Conservation (phyloP, 2,888 invertebrate genomes). For the Halictus quadricinctus region DNA sequence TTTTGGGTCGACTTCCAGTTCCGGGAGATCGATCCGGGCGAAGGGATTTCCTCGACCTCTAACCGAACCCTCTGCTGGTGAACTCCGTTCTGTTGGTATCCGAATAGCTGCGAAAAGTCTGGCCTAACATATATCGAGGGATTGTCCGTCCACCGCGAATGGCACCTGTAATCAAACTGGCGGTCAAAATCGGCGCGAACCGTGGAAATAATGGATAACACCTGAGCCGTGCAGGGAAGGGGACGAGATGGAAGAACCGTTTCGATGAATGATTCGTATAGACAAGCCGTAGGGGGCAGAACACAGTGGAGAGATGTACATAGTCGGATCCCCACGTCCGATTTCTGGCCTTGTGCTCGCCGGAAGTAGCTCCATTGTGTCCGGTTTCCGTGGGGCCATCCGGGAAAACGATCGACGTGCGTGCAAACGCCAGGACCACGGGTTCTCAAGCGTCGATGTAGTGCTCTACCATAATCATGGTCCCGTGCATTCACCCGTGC, state of each 20-base stretch:
- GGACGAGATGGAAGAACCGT: constrained; percentile 54
- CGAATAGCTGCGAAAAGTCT: background rate
- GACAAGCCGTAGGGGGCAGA: constrained; percentile 67
- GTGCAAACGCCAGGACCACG: constrained; percentile 46
- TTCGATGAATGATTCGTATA: constrained; percentile 62
- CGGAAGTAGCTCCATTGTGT: constrained; percentile 79
- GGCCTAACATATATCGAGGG: constrained; percentile 11
- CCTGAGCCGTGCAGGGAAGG: constrained; percentile 44
- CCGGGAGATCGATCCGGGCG: background rate
- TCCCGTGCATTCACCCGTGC: no score
- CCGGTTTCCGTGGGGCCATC: constrained; percentile 80
- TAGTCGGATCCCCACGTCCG: constrained; percentile 67
- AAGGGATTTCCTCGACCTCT: background rate
- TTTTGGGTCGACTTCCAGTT: constrained; percentile 1
- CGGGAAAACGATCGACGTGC: constrained; percentile 77
- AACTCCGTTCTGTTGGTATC: background rate
- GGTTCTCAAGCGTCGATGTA: constrained; percentile 48
- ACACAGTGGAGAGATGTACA: constrained; percentile 52
- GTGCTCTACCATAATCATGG: background rate
- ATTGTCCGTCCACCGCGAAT: constrained; percentile 71
- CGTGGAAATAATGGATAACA: constrained; percentile 74
- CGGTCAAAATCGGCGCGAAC: constrained; percentile 75
- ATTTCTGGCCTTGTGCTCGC: constrained; percentile 78
- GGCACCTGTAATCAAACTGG: constrained; percentile 82
- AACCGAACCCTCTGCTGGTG: background rate